Evolutionary conservation across 2,113 vertebrate species (phyloP).

Genomic region (Pterophyllum scalare): DNA sequence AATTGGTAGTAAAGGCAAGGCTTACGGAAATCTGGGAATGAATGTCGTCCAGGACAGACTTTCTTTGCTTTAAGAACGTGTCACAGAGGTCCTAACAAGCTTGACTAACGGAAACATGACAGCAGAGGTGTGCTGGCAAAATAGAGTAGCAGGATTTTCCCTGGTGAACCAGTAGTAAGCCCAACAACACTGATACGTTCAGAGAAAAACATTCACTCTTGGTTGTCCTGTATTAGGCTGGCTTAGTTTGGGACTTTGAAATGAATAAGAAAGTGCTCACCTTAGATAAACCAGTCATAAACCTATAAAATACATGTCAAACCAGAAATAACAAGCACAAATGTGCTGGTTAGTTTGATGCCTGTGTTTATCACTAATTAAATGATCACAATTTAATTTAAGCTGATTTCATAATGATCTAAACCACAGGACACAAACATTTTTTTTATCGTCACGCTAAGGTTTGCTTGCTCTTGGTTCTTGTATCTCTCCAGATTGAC

Average conservation of each 20-base stretch:
- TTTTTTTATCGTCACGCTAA: background rate
- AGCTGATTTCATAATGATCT: background rate
- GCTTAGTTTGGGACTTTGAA: no score
- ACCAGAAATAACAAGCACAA: background rate
- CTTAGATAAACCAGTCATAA: background rate
- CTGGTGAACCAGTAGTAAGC: background rate
- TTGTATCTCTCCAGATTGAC: conserved; percentile 84
- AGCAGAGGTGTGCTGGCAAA: background rate
- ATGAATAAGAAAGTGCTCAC: background rate
- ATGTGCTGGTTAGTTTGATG: background rate
- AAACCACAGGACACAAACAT: background rate
- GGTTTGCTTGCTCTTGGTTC: background rate
- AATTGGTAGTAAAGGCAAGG: background rate
- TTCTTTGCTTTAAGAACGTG: background rate
- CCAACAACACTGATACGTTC: background rate
- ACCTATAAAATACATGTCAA: background rate
- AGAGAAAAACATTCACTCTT: background rate
- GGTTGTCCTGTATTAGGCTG: background rate
- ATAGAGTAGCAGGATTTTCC: background rate
- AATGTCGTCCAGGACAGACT: background rate
- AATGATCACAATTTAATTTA: no score
- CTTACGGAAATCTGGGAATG: background rate
- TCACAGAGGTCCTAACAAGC: background rate
- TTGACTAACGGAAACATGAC: background rate
- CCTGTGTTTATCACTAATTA: no score